These are phyloP conservation scores for Stichopus chloronotus DNA, from an alignment of 35 echinoderm and acorn worm species.

Conservation along the genomic window DNA sequence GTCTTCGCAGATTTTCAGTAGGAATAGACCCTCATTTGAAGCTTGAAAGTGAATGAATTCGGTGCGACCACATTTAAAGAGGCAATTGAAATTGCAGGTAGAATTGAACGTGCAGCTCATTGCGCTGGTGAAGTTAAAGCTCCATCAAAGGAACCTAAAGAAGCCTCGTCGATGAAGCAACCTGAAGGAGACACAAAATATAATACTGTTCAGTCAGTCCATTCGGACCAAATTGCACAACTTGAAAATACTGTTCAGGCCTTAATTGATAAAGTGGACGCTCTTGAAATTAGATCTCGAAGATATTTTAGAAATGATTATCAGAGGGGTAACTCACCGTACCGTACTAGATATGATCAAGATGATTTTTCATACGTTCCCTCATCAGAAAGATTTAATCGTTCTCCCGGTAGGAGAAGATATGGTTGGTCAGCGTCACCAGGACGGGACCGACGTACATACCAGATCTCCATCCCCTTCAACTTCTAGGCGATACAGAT, in stretches of 20 bases:
- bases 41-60: conserved; percentile 2
- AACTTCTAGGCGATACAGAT: neutral
- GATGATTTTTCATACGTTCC: neutral
- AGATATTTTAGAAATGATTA: neutral
- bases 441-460: neutral
- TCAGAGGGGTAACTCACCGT: neutral
- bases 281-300: neutral
- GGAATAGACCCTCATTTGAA: conserved; percentile 20
- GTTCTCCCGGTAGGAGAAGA: neutral
- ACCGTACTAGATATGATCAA: neutral
- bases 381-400: neutral
- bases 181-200: neutral
- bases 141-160: neutral
- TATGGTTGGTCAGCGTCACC: neutral
- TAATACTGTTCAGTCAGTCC: neutral
- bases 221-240: neutral
- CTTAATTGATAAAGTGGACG: neutral
- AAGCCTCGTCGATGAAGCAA: neutral
- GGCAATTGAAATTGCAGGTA: conserved; percentile 1
- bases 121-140: neutral
- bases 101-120: conserved; percentile 1
- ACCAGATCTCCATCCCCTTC: neutral
- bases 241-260: conserved; percentile 5
- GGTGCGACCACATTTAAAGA: neutral
- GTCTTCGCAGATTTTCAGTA: conserved; percentile 23